Evolutionary conservation across 1,140 invertebrate species (phyloP), one percentile per base, ranked within the genome.

Genomic region (Papilio dardanus): DNA sequence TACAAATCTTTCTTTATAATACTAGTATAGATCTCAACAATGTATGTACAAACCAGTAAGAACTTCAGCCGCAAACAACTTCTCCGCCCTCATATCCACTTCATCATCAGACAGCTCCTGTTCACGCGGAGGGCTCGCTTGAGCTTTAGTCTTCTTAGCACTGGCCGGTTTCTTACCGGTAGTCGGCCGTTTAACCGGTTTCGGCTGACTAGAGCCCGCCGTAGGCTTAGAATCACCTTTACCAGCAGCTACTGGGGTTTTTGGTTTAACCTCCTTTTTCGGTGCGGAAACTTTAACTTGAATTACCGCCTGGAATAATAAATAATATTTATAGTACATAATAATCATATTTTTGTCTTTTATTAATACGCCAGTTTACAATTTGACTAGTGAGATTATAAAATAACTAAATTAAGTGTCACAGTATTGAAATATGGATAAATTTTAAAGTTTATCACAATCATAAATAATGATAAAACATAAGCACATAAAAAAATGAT

Each of bases 241-340:
- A 0, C 82, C 87, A 0, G 83, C 35, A 0, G 82, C 40, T 1
- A 83, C 24, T 5, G 83, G 6, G 12, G 87, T 83, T 75, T 94
- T 93, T 8, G 85, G 91, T 86, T 82, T 96, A 81, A 82, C 95
- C 88, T 93, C 96, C 91, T 93, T 95, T 95, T 94, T 97, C 92
- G 82, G 93, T 76, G 67, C 94, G 0, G 94, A 83, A 14, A 96
- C 88, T 92, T 97, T 97, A 0, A 97, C 95, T 74, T 95, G 91
- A 76, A 99, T 96, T 12, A 98, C 97, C 21, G 97, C 98, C 91
- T 94, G 68, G 21, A 81, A 81, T 10, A 28, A 68, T 0, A 46
- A 19, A 19, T 46, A 46, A 7, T 37, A n/a, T n/a, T n/a, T n/a
- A n/a, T n/a, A n/a, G n/a, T n/a, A n/a, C n/a, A n/a, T n/a, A n/a